Base-by-base conservation (phyloP, 2,888 invertebrate genomes). In the Drosophila cognata region DNA sequence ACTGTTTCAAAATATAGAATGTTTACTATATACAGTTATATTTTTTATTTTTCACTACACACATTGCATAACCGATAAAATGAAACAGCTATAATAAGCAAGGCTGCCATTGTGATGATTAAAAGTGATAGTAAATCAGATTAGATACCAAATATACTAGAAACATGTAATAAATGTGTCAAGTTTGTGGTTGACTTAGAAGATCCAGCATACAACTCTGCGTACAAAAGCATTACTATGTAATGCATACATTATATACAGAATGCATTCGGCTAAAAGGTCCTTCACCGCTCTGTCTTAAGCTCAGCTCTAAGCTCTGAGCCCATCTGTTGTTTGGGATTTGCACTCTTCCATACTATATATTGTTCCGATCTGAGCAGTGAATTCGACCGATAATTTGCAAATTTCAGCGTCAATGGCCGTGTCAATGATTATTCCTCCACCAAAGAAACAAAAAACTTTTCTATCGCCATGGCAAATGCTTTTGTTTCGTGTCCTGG, bases 371-470 rank as follows among this genome's bases (percentile, higher is more conserved):
- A 46, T 46, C 46, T 38, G 36, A 18, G 28, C 28, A 25, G 71
- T 38, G 55, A 79, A 65, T 55, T 63, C 57, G 67, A 57, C 79
- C 81, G 89, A 87, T 90, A 90, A 90, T 88, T 89, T 88, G 89
- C 84, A 87, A 90, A 89, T 90, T 79, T 78, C 67, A 71, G 80
- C 81, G 87, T 87, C 84, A 86, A 87, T 90, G 79, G 84, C 89
- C 77, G 77, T 84, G 89, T 85, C 89, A 87, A 89, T 84, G 84
- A 82, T 84, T 81, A 84, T 84, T 21, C 74, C 77, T 51, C 33
- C 13, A 29, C 29, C 38, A 29, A 56, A 38, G 21, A 51, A n/a
- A 62, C 65, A 51, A 66, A 84, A 84, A 84, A 87, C 69, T 89
- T 89, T 86, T 75, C 66, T 58, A 64, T 57, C 71, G 65, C 65